Evolutionary conservation across 2,888 invertebrate species (phyloP).

Genomic region (Polydrusus pterygomalis): DNA sequence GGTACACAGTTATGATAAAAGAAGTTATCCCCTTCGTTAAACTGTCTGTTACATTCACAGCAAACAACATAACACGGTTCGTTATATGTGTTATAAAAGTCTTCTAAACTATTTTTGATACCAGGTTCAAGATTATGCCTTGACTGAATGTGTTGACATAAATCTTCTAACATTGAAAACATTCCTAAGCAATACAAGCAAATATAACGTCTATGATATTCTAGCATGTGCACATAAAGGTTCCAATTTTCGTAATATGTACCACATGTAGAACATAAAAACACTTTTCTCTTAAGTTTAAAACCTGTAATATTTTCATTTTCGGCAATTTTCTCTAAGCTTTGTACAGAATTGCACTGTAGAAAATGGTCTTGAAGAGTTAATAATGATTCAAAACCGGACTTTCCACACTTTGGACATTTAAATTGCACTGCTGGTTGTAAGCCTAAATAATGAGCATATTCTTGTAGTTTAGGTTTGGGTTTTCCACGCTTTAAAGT

Average conservation of each 20-base stretch:
- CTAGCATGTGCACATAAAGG: conserved; percentile 88
- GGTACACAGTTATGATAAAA: conserved; percentile 81
- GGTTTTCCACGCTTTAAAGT: conserved; percentile 60
- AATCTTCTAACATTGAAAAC: conserved; percentile 86
- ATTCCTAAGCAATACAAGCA: conserved; percentile 89
- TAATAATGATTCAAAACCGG: conserved; percentile 79
- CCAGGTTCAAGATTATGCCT: conserved; percentile 86
- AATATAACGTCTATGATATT: conserved; percentile 86
- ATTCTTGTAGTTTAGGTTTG: conserved; percentile 73
- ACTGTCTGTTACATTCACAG: conserved; percentile 86
- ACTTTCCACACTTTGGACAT: conserved; percentile 83
- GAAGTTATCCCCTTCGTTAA: conserved; percentile 85
- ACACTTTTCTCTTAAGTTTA: conserved; percentile 84
- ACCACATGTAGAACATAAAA: conserved; percentile 87
- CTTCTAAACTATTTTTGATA: conserved; percentile 79
- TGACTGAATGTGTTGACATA: conserved; percentile 84
- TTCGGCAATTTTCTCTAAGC: conserved; percentile 58
- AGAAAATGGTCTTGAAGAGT: conserved; percentile 82
- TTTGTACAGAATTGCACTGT: conserved; percentile 73
- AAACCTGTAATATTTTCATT: conserved; percentile 73
- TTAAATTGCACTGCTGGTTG: conserved; percentile 83
- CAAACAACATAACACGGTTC: conserved; percentile 86
- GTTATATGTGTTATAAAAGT: conserved; percentile 79
- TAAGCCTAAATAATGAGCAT: conserved; percentile 83
- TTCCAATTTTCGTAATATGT: conserved; percentile 92